Percentiles rank a stretch among this genome's conserved stretches.
Evolutionary conservation across 2,113 vertebrate species (phyloP).

Genomic region (Melozone crissalis): DNA sequence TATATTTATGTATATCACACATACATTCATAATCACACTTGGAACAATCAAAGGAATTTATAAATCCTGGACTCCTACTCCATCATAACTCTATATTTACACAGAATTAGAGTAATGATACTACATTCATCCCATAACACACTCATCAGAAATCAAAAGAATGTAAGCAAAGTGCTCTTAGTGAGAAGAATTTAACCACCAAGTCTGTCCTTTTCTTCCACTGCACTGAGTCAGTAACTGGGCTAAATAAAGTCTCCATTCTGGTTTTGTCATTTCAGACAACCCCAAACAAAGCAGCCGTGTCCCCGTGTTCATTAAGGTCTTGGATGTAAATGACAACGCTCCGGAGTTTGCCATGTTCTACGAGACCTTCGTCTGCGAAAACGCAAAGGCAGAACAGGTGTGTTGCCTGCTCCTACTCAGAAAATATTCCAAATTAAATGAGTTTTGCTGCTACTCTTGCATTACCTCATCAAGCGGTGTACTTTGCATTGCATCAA

Average conservation of each 20-base stretch:
- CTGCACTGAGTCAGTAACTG: neutral
- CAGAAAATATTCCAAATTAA: neutral
- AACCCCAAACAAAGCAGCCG: conserved; percentile 87
- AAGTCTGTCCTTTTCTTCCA: neutral
- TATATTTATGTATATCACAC: neutral
- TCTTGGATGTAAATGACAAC: conserved; percentile 95
- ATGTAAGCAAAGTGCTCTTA: neutral
- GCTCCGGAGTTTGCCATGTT: conserved; percentile 88
- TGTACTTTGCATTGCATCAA: neutral
- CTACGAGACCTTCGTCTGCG: conserved; percentile 94
- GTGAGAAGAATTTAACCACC: neutral
- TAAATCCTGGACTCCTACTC: neutral
- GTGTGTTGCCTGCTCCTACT: conserved; percentile 66
- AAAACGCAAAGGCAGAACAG: conserved; percentile 93
- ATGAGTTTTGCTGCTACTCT: neutral
- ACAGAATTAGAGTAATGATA: neutral
- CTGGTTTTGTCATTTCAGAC: conserved; percentile 74
- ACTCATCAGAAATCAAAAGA: neutral
- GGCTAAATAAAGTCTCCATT: conserved; percentile 26
- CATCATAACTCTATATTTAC: neutral
- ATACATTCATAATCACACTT: neutral
- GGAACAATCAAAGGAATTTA: neutral
- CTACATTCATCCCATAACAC: neutral
- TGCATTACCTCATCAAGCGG: neutral
- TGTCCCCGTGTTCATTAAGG: conserved; percentile 87